These are phyloP conservation scores for Leptosomus discolor DNA, from an alignment of 2,113 vertebrate species.

Conservation along the genomic window DNA sequence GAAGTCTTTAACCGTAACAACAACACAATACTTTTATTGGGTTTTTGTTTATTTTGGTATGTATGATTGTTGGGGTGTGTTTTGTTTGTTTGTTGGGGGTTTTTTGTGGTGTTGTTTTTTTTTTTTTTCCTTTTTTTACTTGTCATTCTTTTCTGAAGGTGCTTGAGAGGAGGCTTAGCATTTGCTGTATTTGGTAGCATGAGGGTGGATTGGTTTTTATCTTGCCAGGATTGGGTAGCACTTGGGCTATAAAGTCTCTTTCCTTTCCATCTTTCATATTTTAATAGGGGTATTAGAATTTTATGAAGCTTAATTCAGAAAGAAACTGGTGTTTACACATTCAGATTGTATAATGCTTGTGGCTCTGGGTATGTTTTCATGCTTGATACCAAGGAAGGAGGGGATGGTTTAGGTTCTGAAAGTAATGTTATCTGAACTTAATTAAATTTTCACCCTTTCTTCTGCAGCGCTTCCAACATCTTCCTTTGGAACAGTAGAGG, in stretches of 20 bases:
- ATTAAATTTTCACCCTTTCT: background rate
- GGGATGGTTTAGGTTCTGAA: background rate
- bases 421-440: background rate
- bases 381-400: background rate
- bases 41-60: background rate
- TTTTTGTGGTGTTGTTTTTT: background rate
- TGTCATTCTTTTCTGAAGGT: background rate
- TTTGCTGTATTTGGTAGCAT: background rate
- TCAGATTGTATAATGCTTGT: background rate
- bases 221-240: background rate
- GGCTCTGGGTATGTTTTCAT: background rate
- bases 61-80: background rate
- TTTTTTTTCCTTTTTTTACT: background rate
- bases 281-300: background rate
- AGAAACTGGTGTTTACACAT: background rate
- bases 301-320: background rate
- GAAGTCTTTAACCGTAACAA: background rate
- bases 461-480: background rate
- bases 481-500: background rate
- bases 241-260: background rate
- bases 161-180: background rate
- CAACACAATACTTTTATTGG: no score
- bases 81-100: background rate
- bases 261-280: background rate
- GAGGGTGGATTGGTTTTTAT: background rate